These are phyloP conservation scores for Drosophila watanabei DNA, from an alignment of 1,140 invertebrate genomes.

Conservation along the genomic window DNA sequence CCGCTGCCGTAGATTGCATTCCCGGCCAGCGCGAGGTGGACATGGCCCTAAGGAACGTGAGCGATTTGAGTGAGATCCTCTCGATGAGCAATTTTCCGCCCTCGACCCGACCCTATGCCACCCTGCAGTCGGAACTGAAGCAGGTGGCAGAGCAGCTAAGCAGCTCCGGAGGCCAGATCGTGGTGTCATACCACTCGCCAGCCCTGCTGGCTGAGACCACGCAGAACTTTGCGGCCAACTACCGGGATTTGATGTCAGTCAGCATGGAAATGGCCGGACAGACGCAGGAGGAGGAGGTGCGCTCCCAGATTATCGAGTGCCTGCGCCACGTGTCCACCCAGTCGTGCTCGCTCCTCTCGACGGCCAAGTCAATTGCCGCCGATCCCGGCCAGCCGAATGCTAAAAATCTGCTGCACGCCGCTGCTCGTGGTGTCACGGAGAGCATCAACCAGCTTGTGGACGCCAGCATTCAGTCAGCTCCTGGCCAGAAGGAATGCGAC, in stretches of 20 bases:
- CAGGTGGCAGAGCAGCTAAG: slow-evolving; percentile 93
- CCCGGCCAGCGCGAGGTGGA: slow-evolving; percentile 97
- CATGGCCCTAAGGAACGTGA: slow-evolving; percentile 93
- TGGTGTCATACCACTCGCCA: slow-evolving; percentile 89
- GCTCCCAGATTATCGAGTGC: slow-evolving; percentile 93
- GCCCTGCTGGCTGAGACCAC: slow-evolving; percentile 91
- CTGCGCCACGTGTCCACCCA: slow-evolving; percentile 95
- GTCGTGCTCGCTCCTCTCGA: slow-evolving; percentile 94
- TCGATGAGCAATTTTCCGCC: slow-evolving; percentile 90
- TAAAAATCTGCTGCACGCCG: slow-evolving; percentile 94
- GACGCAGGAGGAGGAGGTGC: slow-evolving; percentile 90
- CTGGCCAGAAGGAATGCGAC: slow-evolving; percentile 98
- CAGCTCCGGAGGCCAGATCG: slow-evolving; percentile 93
- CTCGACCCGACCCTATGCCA: slow-evolving; percentile 91
- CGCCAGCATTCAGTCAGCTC: slow-evolving; percentile 93
- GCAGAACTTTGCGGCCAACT: slow-evolving; percentile 92
- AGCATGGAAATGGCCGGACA: slow-evolving; percentile 94
- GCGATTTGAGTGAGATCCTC: slow-evolving; percentile 90
- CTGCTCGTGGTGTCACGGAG: slow-evolving; percentile 95
- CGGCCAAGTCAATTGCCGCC: slow-evolving; percentile 95
- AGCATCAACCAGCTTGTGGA: slow-evolving; percentile 96
- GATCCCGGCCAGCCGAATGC: slow-evolving; percentile 96
- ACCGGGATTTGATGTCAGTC: slow-evolving; percentile 91
- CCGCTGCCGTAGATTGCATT: slow-evolving; percentile 90
- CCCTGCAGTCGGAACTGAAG: slow-evolving; percentile 94